A percentile compares a stretch with the other conserved stretches of the same genome.
phyloP scores from a whole-genome alignment of 1,140 invertebrate species.

The Samia ricini region DNA sequence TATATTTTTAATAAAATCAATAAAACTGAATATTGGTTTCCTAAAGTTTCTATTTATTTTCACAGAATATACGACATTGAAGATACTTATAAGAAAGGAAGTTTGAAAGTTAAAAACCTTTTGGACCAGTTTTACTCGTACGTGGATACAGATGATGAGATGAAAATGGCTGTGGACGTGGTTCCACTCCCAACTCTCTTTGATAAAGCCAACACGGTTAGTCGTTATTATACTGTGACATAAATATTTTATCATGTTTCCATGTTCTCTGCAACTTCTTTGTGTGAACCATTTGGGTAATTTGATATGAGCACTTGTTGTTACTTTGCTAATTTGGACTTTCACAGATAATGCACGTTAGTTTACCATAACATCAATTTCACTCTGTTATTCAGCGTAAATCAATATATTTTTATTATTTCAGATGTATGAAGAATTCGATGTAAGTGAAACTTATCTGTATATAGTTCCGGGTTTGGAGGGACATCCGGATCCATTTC shows the following conservation, averaged over 20 bases:
- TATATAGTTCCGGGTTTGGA: constrained; percentile 48
- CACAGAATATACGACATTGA: constrained; percentile 10
- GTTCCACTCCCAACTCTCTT: constrained; percentile 27
- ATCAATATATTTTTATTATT: neutral
- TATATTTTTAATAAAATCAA: neutral
- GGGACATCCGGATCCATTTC: constrained; percentile 32
- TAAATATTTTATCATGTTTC: too few relatives aligned
- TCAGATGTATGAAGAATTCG: constrained; percentile 41
- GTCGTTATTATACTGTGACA: too few relatives aligned
- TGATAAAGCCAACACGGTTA: constrained; percentile 20
- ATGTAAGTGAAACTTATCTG: constrained; percentile 27
- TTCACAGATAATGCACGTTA: too few relatives aligned
- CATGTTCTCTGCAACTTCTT: too few relatives aligned
- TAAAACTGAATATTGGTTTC: neutral
- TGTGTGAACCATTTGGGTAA: neutral
- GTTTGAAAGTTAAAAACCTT: constrained; percentile 21
- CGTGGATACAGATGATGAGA: constrained; percentile 30
- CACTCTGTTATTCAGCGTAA: too few relatives aligned
- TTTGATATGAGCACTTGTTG: neutral
- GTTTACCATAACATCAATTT: too few relatives aligned
- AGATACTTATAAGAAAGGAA: constrained; percentile 28
- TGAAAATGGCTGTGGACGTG: constrained; percentile 24
- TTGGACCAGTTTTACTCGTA: constrained; percentile 26
- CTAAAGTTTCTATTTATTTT: neutral
- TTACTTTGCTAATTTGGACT: too few relatives aligned